These are phyloP conservation scores for Engraulis encrasicolus DNA, from an alignment of 2,113 vertebrate genomes.

Conservation along the genomic window DNA sequence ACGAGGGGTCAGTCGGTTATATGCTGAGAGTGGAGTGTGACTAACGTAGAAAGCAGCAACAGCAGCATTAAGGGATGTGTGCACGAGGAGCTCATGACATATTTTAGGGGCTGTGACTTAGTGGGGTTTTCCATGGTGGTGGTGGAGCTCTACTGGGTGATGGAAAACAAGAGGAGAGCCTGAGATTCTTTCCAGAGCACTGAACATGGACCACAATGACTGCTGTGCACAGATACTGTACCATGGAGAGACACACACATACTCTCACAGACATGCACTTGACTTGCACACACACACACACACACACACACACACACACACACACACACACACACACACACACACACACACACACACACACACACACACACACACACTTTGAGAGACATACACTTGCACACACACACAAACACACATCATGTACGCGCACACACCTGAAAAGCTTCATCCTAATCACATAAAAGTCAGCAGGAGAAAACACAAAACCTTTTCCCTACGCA, in stretches of 20 bases:
- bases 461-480: background rate
- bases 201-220: background rate
- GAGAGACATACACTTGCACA: background rate
- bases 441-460: background rate
- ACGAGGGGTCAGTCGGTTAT: background rate
- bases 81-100: background rate
- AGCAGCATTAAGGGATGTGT: background rate
- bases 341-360: background rate
- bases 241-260: background rate
- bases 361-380: background rate
- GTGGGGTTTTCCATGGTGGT: background rate
- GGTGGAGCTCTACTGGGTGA: background rate
- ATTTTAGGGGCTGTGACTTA: background rate
- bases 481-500: background rate
- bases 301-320: background rate
- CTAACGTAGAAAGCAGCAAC: background rate
- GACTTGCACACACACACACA: background rate
- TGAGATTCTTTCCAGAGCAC: slow-evolving; percentile 12
- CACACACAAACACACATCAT: background rate
- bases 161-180: background rate
- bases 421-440: background rate
- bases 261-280: background rate
- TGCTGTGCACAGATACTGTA: background rate
- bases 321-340: background rate
- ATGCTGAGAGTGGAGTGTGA: background rate